Evolutionary conservation across 2,888 invertebrate genomes (phyloP), one percentile per base, ranked within the genome.

Genomic region (Actias luna): DNA sequence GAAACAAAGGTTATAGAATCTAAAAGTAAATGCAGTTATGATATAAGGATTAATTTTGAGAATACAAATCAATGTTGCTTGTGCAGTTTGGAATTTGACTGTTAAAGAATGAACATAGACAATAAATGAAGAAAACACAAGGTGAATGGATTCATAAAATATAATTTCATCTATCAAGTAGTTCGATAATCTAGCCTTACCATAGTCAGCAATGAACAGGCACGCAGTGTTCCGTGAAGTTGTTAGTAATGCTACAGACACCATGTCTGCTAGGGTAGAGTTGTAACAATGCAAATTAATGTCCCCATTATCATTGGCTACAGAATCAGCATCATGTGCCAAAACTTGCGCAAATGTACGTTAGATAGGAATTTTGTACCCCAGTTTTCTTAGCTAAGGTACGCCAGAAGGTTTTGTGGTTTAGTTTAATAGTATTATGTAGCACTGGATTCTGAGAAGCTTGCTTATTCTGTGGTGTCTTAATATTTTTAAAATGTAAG

Each of bases 251-350:
- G 55, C 55, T 55, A 29, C 55, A 8, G 55, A 55, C 55, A 55
- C 55, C 8, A 7, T 55, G 55, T 55, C 55, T 55, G 29, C 29
- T 55, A 55, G 55, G 55, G 55, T n/a, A 55, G 29, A 16, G 52
- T 29, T 50, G 25, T 55, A 55, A 29, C n/a, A 55, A 55, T 55
- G 55, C n/a, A 55, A 55, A 55, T 55, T 16, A 29, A n/a, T 55
- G 55, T 10, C 55, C 55, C 55, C 55, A 29, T 55, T 55, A 55
- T 29, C 55, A 55, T 55, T 55, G 55, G 55, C 55, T 18, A n/a
- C 29, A 55, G 29, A 55, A 55, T 8, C 27, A 55, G 2, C 29
- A 55, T 27, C 55, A 29, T 55, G 55, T 29, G 55, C 55, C 55
- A 55, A 55, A 55, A 29, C 27, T 55, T 55, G 29, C 55, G 55